These are phyloP conservation scores for Tetragnatha versicolor DNA, from an alignment of 1,140 invertebrate species.

Conservation along the genomic window DNA sequence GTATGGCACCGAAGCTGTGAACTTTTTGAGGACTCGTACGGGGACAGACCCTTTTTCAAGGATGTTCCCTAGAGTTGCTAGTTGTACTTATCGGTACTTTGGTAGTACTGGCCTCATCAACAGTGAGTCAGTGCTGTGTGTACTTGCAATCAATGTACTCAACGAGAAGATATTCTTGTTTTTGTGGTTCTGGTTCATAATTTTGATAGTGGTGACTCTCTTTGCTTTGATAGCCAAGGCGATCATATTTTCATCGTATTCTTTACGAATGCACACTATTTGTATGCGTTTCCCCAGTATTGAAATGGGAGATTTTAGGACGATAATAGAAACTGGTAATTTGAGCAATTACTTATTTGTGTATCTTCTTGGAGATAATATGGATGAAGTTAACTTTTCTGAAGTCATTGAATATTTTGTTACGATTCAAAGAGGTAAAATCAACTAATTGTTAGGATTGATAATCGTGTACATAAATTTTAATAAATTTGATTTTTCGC, in stretches of 20 bases:
- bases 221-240: conserved; percentile 49
- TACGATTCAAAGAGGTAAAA: background rate
- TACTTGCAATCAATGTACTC: conserved; percentile 76
- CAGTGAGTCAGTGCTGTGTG: conserved; percentile 82
- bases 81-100: conserved; percentile 61
- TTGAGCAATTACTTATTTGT: conserved; percentile 94
- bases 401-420: conserved; percentile 22
- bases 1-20: conserved; percentile 66
- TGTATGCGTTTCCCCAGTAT: conserved; percentile 37
- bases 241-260: conserved; percentile 25
- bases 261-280: conserved; percentile 36
- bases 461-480: too few relatives aligned
- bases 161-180: conserved; percentile 95
- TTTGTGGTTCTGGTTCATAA: conserved; percentile 88
- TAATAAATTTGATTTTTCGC: too few relatives aligned
- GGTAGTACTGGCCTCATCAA: conserved; percentile 75
- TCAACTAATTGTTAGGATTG: background rate
- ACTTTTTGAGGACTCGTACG: background rate
- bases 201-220: conserved; percentile 71
- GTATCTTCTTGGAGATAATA: conserved; percentile 92
- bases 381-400: conserved; percentile 69
- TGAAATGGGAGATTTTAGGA: conserved; percentile 17
- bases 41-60: conserved; percentile 61
- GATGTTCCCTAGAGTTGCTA: conserved; percentile 63
- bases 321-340: conserved; percentile 66